Conservation (phyloP, 2,113 vertebrate species). For the Coptodon bakossiorum region DNA sequence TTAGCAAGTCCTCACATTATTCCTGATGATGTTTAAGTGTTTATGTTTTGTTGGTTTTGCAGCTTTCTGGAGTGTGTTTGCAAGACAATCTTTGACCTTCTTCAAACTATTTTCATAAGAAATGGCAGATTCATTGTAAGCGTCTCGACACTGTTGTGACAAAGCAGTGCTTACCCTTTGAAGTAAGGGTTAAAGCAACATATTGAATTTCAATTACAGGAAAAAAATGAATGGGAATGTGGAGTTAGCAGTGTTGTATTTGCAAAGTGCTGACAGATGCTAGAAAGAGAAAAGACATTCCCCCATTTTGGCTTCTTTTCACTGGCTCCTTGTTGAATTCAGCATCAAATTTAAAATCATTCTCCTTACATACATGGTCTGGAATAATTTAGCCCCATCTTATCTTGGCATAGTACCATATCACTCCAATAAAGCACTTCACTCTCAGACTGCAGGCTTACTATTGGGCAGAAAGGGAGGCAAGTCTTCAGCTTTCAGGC, state of each 20-base stretch:
- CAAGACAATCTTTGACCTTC: neutral
- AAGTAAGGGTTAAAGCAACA: neutral
- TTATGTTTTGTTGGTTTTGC: neutral
- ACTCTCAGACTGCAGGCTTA: neutral
- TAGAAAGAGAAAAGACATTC: neutral
- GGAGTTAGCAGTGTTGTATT: neutral
- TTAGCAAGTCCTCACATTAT: neutral
- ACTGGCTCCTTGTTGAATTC: neutral
- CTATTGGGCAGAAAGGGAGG: neutral
- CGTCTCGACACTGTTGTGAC: neutral
- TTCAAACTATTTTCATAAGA: neutral
- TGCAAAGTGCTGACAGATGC: neutral
- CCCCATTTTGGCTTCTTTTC: neutral
- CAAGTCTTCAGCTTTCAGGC: neutral
- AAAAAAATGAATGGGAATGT: neutral
- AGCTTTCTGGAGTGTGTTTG: neutral
- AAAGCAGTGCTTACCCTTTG: neutral
- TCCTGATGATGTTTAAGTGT: neutral
- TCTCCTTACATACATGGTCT: neutral
- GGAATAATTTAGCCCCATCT: neutral
- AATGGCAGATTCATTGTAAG: neutral
- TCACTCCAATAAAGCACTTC: neutral
- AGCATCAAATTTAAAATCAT: neutral
- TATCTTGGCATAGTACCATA: neutral
- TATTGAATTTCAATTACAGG: neutral